Percentiles rank a stretch among this genome's conserved stretches.
These are phyloP conservation scores for Microchirus variegatus DNA, from an alignment of 2,797 vertebrate genomes.

Conservation along the genomic window DNA sequence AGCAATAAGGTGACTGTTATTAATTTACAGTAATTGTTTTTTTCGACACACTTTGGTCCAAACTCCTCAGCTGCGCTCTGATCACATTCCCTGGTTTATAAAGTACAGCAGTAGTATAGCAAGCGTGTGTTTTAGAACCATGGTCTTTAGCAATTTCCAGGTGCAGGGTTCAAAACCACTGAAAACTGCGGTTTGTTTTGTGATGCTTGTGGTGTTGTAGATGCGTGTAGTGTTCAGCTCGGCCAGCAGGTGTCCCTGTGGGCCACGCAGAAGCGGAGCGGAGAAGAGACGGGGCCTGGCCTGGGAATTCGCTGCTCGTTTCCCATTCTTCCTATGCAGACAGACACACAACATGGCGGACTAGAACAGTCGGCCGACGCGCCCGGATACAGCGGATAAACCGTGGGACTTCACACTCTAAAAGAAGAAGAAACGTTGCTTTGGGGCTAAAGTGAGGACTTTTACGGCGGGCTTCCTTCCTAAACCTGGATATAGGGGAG, in stretches of 20 bases:
- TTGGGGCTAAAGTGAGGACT: slow-evolving; percentile 1
- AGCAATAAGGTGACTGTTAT: too few species aligned
- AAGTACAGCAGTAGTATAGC: too few species aligned
- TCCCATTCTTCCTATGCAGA: slow-evolving; percentile 83
- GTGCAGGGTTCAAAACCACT: too few species aligned
- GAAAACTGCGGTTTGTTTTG: too few species aligned
- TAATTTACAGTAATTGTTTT: too few species aligned
- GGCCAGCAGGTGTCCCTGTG: slow-evolving; percentile 70
- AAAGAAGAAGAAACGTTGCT: slow-evolving; percentile 34
- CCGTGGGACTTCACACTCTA: slow-evolving; percentile 65
- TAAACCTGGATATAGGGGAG: slow-evolving; percentile 33
- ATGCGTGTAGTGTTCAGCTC: background rate
- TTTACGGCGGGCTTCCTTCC: background rate
- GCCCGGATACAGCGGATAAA: slow-evolving; percentile 83
- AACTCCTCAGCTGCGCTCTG: too few species aligned
- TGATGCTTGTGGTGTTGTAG: background rate
- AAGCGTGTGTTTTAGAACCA: too few species aligned
- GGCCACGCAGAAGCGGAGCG: slow-evolving; percentile 5
- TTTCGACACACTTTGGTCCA: too few species aligned
- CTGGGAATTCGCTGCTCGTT: slow-evolving; percentile 78
- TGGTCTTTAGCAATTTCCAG: too few species aligned
- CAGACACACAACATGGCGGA: slow-evolving; percentile 88
- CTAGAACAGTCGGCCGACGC: slow-evolving; percentile 80
- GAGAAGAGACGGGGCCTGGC: slow-evolving; percentile 70
- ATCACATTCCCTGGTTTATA: too few species aligned